Conservation (phyloP, 2,888 invertebrate genomes). For the Amaurobius ferox region DNA sequence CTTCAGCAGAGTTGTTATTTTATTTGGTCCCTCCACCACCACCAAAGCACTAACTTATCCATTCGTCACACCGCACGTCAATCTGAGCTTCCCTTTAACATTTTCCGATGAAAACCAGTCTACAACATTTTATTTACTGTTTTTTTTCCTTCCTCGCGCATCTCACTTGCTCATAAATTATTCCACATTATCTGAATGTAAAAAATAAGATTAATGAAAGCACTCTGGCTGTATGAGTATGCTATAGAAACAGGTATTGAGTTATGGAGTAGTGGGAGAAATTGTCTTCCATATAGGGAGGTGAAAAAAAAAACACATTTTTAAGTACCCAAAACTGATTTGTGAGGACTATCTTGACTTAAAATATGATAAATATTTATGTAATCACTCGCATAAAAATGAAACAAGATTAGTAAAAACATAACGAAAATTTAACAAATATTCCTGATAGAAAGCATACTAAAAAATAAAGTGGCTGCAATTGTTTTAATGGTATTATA, state of each 20-base stretch:
- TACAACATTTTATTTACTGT: neutral
- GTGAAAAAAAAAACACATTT: neutral
- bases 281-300: neutral
- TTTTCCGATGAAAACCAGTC: constrained; percentile 14
- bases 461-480: no score
- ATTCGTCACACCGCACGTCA: constrained; percentile 39
- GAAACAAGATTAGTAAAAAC: no score
- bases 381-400: no score
- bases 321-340: neutral
- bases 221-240: neutral
- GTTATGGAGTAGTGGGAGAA: neutral
- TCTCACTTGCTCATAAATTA: neutral
- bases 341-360: no score
- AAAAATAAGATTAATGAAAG: constrained; percentile 8
- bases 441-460: no score
- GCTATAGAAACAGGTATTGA: neutral
- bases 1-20: neutral
- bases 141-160: neutral
- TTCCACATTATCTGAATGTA: neutral
- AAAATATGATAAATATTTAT: no score
- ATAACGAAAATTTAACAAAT: no score
- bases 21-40: neutral
- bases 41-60: neutral
- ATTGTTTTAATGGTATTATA: no score
- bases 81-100: constrained; percentile 5